Evolutionary conservation across 53 echinoderm and acorn worm species (phyloP).

Genomic region (Stichopus horrens): DNA sequence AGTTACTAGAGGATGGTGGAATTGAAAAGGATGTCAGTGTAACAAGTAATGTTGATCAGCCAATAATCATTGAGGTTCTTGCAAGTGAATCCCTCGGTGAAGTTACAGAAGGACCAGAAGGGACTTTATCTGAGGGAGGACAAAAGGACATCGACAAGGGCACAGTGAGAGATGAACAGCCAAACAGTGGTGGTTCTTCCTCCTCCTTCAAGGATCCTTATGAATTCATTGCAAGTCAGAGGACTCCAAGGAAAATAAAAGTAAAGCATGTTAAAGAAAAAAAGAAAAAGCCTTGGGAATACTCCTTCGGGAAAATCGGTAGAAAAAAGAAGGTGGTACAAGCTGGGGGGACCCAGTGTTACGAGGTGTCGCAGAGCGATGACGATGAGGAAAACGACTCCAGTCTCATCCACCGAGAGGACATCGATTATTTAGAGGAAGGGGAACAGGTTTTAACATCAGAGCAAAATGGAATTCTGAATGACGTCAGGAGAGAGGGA

Average conservation of each 20-base stretch:
- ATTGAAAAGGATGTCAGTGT: not conserved
- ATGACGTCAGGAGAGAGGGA: not conserved
- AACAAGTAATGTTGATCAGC: not conserved
- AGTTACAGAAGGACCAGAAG: not conserved
- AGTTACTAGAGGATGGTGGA: not conserved
- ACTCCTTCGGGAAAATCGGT: conserved; percentile 31
- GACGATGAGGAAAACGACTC: conserved; percentile 25
- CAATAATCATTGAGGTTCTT: conserved; percentile 14
- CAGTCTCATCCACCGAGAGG: conserved; percentile 20
- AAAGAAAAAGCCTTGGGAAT: conserved; percentile 35
- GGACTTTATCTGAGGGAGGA: not conserved
- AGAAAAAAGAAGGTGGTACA: not conserved
- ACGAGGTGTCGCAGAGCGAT: not conserved
- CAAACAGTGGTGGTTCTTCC: not conserved
- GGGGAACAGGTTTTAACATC: not conserved
- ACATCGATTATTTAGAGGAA: conserved; percentile 13
- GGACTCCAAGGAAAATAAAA: conserved; percentile 80
- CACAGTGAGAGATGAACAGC: not conserved
- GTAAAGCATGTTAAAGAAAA: conserved; percentile 48
- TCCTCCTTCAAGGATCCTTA: conserved; percentile 64
- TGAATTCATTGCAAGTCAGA: conserved; percentile 90
- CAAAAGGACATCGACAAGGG: not conserved
- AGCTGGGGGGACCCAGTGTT: not conserved
- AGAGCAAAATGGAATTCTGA: not conserved
- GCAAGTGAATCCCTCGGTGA: conserved; percentile 22